Evolutionary conservation across 2,888 invertebrate genomes (phyloP).

Genomic region (Mechanitis messenoides): DNA sequence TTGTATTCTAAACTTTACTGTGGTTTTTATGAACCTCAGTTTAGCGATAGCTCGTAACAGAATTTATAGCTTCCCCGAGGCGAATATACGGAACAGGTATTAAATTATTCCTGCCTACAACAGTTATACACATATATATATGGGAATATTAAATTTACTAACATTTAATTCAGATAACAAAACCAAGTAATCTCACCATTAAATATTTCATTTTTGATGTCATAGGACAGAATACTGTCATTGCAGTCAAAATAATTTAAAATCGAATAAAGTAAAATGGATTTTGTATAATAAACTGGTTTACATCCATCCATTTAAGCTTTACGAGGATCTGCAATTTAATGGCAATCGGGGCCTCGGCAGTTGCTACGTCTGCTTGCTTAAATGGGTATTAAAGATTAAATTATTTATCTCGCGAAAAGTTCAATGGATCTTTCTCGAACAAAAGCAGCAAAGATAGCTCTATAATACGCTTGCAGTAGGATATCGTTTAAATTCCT

Average conservation of each 20-base stretch:
- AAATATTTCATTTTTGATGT: too few relatives aligned
- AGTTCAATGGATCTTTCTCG: conserved; percentile 55
- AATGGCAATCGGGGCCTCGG: conserved; percentile 48
- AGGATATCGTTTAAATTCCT: conserved; percentile 16
- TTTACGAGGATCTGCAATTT: conserved; percentile 48
- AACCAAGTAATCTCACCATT: too few relatives aligned
- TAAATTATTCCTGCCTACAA: too few relatives aligned
- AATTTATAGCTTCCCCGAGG: too few relatives aligned
- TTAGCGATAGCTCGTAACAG: too few relatives aligned
- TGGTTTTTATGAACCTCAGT: too few relatives aligned
- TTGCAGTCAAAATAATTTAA: conserved; percentile 14
- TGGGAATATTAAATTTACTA: too few relatives aligned
- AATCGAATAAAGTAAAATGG: conserved; percentile 24
- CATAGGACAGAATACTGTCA: too few relatives aligned
- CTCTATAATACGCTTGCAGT: conserved; percentile 29
- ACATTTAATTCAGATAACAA: too few relatives aligned
- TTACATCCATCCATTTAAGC: conserved; percentile 44
- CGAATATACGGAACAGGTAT: too few relatives aligned
- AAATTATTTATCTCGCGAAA: conserved; percentile 65
- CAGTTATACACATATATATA: too few relatives aligned
- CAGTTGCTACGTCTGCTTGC: conserved; percentile 47
- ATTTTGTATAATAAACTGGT: conserved; percentile 41
- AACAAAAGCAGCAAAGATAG: conserved; percentile 50
- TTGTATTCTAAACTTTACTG: too few relatives aligned
- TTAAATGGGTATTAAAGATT: conserved; percentile 66